Evolutionary conservation across 1,140 invertebrate species (phyloP), one percentile per base, ranked within the genome.

Genomic region (Catajapyx aquilonaris): DNA sequence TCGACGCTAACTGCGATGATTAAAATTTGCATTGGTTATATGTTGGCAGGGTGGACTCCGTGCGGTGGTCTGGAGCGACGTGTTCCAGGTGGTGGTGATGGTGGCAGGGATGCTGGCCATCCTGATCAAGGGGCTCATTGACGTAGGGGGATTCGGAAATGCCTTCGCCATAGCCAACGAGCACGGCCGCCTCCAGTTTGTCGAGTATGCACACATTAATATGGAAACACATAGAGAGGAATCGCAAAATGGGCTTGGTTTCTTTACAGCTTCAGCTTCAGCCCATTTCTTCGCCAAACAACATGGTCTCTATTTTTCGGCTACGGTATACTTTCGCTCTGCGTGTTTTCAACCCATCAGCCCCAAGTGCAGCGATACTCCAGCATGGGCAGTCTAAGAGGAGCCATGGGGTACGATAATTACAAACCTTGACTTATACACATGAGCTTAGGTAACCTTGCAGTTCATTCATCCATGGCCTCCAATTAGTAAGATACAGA

Each of bases 41-140:
- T 28, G 9, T 28, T 23, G 36, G 28, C 21, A 63, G 60, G 62
- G 62, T 19, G 62, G 62, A 5, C 57, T 65, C 48, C 60, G 61
- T 44, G 61, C 62, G 7, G 62, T 65, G n/a, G 49, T 65, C 38
- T 51, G 52, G 57, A 64, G 62, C 4, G 62, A 65, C 44, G 52
- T 55, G 2, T 56, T 48, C 28, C 47, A 48, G 35, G 42, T 43
- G 17, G 3, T 41, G 1, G 42, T 48, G 37, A 66, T 67, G 55
- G 53, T 61, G 31, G 48, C 49, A 2, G 61, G 60, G 11, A 44
- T 64, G 13, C 37, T 65, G 4, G 45, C 44, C 11, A 43, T 42
- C 28, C 47, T 42, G 19, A 44, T 41, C 44, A 41, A 47, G 35
- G 45, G 45, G 34, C 42, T 45, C 11, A 47, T 47, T 16, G 44